Conservation (phyloP, 1,140 invertebrate species). For the Mizuhopecten yessoensis region DNA sequence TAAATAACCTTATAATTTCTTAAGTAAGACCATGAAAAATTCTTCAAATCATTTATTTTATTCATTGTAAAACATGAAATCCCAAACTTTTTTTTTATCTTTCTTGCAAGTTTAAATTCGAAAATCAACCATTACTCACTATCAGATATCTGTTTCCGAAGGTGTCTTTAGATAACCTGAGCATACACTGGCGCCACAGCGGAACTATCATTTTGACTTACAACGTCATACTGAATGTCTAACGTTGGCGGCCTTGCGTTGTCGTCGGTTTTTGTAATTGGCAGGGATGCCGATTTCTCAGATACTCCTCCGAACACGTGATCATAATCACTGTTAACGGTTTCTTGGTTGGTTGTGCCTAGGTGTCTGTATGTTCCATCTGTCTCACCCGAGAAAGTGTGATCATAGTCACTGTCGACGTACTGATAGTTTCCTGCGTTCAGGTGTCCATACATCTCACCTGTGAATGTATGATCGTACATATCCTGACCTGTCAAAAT, state of each 20-base stretch:
- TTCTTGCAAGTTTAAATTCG: no score
- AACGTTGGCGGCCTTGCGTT: no score
- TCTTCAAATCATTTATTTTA: no score
- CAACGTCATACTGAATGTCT: no score
- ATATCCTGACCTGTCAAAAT: background rate
- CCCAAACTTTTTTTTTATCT: no score
- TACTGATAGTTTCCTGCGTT: background rate
- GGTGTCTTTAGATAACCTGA: background rate
- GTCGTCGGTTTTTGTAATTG: background rate
- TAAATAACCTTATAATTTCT: no score
- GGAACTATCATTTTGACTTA: background rate
- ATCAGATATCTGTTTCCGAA: background rate
- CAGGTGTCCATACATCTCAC: background rate
- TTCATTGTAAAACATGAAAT: no score
- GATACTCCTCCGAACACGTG: background rate
- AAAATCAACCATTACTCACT: background rate
- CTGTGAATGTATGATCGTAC: background rate
- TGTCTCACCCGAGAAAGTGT: background rate
- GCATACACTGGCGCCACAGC: background rate
- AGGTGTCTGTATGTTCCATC: background rate
- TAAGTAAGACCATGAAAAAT: no score
- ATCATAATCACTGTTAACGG: background rate
- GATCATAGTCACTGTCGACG: background rate
- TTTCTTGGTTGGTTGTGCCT: background rate
- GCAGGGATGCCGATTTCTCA: background rate